These are phyloP conservation scores for Heterotilapia buettikoferi DNA, from an alignment of 2,113 vertebrate species.

Conservation along the genomic window DNA sequence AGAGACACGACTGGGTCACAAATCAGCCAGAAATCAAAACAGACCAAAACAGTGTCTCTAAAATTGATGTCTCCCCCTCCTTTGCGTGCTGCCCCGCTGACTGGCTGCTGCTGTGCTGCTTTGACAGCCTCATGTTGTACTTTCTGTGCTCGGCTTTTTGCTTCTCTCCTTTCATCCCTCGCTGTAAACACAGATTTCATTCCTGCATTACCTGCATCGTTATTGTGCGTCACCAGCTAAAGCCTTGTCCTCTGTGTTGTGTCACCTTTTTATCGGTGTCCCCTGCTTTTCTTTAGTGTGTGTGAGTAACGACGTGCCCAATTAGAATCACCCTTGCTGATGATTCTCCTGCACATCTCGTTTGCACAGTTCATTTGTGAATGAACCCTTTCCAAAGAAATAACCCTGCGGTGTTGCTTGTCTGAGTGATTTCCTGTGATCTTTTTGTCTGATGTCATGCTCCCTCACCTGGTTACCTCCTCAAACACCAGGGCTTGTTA, in stretches of 20 bases:
- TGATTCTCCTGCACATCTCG: neutral
- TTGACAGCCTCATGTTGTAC: neutral
- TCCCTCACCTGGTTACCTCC: neutral
- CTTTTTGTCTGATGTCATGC: neutral
- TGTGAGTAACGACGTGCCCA: neutral
- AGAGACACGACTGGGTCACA: conserved; percentile 34
- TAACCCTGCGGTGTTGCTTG: neutral
- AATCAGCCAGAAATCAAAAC: conserved; percentile 60
- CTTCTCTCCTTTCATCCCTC: neutral
- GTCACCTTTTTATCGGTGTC: neutral
- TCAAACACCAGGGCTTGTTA: neutral
- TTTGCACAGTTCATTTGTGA: conserved; percentile 11
- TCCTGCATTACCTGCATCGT: neutral
- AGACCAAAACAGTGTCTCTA: neutral
- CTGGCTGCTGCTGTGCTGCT: conserved; percentile 22
- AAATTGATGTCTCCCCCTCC: neutral
- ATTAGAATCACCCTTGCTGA: neutral
- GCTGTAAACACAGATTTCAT: neutral
- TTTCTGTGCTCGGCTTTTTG: neutral
- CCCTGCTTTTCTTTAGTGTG: neutral
- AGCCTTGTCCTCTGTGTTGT: neutral
- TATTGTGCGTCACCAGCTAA: neutral
- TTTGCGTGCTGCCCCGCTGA: conserved; percentile 6
- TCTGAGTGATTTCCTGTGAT: neutral
- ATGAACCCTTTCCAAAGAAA: conserved; percentile 11